phyloP scores from a whole-genome alignment of 1,140 invertebrate species.

The Meteorus sp. region DNA sequence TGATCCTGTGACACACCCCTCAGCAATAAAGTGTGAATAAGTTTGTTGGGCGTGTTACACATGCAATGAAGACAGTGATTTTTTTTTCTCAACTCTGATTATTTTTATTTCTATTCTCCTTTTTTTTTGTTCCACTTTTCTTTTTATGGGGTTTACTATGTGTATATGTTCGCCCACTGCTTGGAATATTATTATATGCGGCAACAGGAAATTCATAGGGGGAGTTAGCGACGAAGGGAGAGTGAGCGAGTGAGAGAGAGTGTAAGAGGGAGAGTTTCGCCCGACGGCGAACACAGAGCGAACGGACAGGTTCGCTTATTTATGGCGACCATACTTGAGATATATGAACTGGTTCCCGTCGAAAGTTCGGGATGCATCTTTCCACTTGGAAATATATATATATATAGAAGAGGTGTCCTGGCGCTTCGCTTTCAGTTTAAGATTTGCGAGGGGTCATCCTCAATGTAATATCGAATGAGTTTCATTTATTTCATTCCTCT shows the following conservation, averaged over 20 bases:
- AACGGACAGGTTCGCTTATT: slow-evolving; percentile 58
- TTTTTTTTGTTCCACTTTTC: background rate
- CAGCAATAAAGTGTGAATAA: too few relatives aligned
- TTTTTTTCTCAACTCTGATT: too few relatives aligned
- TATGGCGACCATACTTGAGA: slow-evolving; percentile 59
- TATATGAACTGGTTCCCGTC: slow-evolving; percentile 60
- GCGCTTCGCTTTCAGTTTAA: slow-evolving; percentile 39
- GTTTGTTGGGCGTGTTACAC: too few relatives aligned
- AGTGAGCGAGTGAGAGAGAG: too few relatives aligned
- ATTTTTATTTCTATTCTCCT: background rate
- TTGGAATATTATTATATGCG: slow-evolving; percentile 41
- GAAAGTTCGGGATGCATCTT: slow-evolving; percentile 59
- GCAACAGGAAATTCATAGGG: slow-evolving; percentile 43
- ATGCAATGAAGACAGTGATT: too few relatives aligned
- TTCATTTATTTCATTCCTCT: slow-evolving; percentile 42
- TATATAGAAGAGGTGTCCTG: slow-evolving; percentile 47
- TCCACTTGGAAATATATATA: slow-evolving; percentile 55
- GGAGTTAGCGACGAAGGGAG: slow-evolving; percentile 27
- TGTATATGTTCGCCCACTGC: slow-evolving; percentile 18
- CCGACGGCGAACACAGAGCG: slow-evolving; percentile 50
- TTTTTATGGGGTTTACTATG: background rate
- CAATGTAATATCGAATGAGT: slow-evolving; percentile 43
- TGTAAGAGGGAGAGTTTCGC: too few relatives aligned
- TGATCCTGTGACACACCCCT: too few relatives aligned
- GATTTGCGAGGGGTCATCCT: slow-evolving; percentile 48